Evolutionary conservation across 2,888 invertebrate species (phyloP), one percentile per base, ranked within the genome.

Genomic region (Nebria salina): DNA sequence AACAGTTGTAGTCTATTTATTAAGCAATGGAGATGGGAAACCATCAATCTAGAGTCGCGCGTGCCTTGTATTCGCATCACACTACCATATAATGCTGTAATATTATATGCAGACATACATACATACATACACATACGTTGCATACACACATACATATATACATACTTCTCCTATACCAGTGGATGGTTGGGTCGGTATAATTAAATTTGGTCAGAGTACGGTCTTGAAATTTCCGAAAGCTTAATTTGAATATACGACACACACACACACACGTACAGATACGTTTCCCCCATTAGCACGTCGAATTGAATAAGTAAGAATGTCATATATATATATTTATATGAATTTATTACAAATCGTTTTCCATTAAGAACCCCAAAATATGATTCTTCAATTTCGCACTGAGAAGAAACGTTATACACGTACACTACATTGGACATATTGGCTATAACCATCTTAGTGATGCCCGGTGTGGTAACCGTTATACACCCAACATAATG

Each of bases 1-100:
- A 79, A 74, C 75, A 72, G 73, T 75, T 13, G 74, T 42, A 74
- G 66, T 74, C 75, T 79, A 79, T 75, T 79, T 74, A 75, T 43
- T n/a, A 73, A 15, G 73, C 11, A 4, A 15, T 34, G 20, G 15
- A 75, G 75, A 13, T 68, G 11, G 65, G 34, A 64, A 65, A 25
- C 54, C 54, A 11, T 54, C 54, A 42, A 41, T 11, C 73, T n/a
- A 0, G 2, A 42, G 65, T 72, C 20, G 70, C 25, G 54, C 20
- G 70, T 66, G 65, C 66, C 20, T 20, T 20, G 20, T 20, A 20
- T 20, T 20, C 20, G 20, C 20, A 20, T 20, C 20, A 20, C 20
- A 25, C 68, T 68, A 68, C 68, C 25, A 68, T 13, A 15, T 25
- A 11, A 8, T 70, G 20, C 34, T 70, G 70, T 26, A 25, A 70